Evolutionary conservation across 2,888 invertebrate genomes (phyloP), one percentile per base, ranked within the genome.

Genomic region (Phalangium opilio): DNA sequence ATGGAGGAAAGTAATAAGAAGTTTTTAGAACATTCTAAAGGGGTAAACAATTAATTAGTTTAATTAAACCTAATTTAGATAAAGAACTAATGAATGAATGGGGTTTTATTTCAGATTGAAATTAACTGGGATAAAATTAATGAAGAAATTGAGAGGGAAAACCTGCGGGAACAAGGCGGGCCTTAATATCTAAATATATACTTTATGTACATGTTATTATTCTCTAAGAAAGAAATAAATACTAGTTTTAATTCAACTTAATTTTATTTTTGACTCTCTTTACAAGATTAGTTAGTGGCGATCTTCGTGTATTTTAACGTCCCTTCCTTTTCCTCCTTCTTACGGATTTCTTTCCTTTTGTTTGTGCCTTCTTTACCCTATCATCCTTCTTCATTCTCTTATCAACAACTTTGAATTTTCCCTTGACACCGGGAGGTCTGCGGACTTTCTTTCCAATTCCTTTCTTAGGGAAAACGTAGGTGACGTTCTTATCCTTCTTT

Each of bases 381-480:
- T 61, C 70, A 65, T 96, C 96, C 67, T 95, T 95, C 69, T 95
- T 96, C 82, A 93, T 81, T 57, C 96, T 73, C 1, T 83, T 79
- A 75, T 96, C 96, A 4, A 96, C 96, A n/a, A 93, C 81, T 66
- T 81, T 87, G 67, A 83, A 95, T 32, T 76, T 81, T 45, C 95
- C 95, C 67, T 87, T 87, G 18, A 91, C 81, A 38, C 91, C 91
- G 0, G 78, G 68, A 7, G 93, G 93, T 55, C 90, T 73, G 44
- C 75, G 72, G 50, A 80, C 78, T 45, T 79, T 73, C 62, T 84
- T 86, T 0, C 80, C 78, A 20, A 74, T 76, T 58, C 81, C 78
- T 66, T 89, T 96, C 65, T 87, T 93, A 32, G 91, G 81, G 1
- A 96, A 91, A 0, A 95, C 86, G 63, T 96, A 95, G 0, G 83